These are phyloP conservation scores for Acridotheres tristis DNA, from an alignment of 2,797 vertebrate genomes.

Conservation along the genomic window DNA sequence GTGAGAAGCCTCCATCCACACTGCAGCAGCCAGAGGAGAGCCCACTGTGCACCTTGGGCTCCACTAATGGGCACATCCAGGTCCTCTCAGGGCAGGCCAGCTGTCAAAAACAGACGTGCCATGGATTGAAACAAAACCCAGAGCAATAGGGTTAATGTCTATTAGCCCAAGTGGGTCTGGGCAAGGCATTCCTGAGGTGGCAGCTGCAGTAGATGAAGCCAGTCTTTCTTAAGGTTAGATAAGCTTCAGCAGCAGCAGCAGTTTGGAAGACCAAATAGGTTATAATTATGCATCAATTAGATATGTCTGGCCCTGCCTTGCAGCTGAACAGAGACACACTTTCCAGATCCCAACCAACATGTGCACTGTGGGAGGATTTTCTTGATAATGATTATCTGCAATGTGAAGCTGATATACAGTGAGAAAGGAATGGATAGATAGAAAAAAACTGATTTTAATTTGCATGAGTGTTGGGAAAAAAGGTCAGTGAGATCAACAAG, in stretches of 20 bases:
- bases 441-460: not conserved
- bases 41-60: not conserved
- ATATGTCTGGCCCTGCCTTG: not conserved
- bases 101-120: not conserved
- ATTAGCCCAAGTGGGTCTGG: not conserved
- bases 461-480: not conserved
- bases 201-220: not conserved
- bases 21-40: not conserved
- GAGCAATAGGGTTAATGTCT: not conserved
- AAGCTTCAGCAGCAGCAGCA: not conserved
- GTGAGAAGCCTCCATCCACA: not conserved
- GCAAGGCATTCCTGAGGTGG: not conserved
- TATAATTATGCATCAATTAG: slow-evolving; percentile 23
- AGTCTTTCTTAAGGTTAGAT: not conserved
- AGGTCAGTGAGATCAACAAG: not conserved
- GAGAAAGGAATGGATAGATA: not conserved
- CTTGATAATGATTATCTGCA: not conserved
- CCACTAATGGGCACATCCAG: not conserved
- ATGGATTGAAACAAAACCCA: not conserved
- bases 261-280: not conserved
- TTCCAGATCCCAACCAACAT: not conserved
- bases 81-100: not conserved
- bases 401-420: not conserved
- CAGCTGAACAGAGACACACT: not conserved
- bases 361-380: not conserved